Evolutionary conservation across 2,888 invertebrate species (phyloP).

Genomic region (Lepidocyrtinus sp.): DNA sequence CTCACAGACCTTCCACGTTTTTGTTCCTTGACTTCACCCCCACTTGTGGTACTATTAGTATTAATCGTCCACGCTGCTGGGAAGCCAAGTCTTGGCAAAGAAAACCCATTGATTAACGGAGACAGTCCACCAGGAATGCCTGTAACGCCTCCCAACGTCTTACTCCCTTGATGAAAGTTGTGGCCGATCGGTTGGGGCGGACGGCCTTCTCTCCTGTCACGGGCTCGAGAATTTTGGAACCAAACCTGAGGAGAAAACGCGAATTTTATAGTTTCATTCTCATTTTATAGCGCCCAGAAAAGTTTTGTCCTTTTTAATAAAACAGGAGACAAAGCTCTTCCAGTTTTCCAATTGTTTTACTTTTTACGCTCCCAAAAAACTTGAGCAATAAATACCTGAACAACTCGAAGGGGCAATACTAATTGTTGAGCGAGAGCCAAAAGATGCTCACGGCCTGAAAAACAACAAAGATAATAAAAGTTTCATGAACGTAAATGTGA

Average conservation of each 20-base stretch:
- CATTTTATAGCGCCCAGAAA: neutral
- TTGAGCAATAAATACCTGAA: constrained; percentile 74
- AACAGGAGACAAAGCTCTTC: neutral
- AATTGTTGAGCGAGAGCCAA: constrained; percentile 86
- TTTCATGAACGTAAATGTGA: too few species aligned
- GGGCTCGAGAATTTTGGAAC: constrained; percentile 96
- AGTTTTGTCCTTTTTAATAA: neutral
- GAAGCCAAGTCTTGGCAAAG: constrained; percentile 61
- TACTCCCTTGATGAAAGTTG: constrained; percentile 34
- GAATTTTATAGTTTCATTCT: neutral
- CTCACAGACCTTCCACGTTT: constrained; percentile 37
- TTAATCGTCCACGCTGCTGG: constrained; percentile 60
- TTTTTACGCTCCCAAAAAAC: constrained; percentile 54
- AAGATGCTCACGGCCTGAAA: too few species aligned
- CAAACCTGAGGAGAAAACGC: constrained; percentile 79
- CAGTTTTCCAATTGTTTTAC: constrained; percentile 50
- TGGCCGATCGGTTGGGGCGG: constrained; percentile 63
- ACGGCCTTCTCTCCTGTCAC: constrained; percentile 83
- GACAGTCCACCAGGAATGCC: constrained; percentile 62
- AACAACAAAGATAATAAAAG: too few species aligned
- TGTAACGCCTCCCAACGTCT: constrained; percentile 49
- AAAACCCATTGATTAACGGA: constrained; percentile 65
- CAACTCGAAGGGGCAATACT: constrained; percentile 76
- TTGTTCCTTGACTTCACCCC: constrained; percentile 53
- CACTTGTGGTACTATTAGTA: constrained; percentile 52